Percentiles rank a stretch among this genome's conserved stretches.
Evolutionary conservation across 1,140 invertebrate species (phyloP).

Genomic region (Lasioglossum albipes): DNA sequence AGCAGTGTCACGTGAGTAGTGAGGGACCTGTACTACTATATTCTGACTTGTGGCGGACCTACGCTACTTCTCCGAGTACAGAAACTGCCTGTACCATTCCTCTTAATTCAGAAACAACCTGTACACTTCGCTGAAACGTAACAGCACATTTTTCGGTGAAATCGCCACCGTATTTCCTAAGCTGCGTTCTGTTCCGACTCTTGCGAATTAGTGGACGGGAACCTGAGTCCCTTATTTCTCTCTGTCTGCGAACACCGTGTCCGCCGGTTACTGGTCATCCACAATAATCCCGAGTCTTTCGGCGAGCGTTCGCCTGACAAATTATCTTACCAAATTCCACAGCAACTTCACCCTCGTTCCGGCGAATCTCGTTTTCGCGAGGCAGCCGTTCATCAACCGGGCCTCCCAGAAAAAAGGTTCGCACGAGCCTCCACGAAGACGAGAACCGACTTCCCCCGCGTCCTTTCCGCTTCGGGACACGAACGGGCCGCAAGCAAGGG

Average conservation of each 20-base stretch:
- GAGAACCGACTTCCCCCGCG: not conserved
- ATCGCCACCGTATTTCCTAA: too few relatives aligned
- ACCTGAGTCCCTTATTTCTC: too few relatives aligned
- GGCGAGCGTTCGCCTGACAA: not conserved
- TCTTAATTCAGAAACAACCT: too few relatives aligned
- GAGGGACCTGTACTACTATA: not conserved
- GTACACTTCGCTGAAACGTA: too few relatives aligned
- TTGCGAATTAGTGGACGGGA: too few relatives aligned
- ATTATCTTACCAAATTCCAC: not conserved
- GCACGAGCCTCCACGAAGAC: not conserved
- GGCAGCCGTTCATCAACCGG: not conserved
- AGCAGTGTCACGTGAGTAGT: not conserved
- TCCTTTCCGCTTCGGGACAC: not conserved
- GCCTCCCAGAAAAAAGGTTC: not conserved
- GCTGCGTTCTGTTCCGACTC: too few relatives aligned
- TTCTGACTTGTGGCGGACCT: too few relatives aligned
- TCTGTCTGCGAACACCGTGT: too few relatives aligned
- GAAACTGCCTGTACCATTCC: too few relatives aligned
- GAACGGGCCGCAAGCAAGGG: not conserved
- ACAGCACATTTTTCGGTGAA: too few relatives aligned
- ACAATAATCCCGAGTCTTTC: not conserved
- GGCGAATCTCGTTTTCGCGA: not conserved
- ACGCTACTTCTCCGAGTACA: too few relatives aligned
- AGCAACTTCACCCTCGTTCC: not conserved
- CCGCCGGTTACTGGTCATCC: not conserved